Percentiles rank a stretch among this genome's conserved stretches.
Evolutionary conservation across 2,797 vertebrate genomes (phyloP).

Genomic region (Remorina albescens): DNA sequence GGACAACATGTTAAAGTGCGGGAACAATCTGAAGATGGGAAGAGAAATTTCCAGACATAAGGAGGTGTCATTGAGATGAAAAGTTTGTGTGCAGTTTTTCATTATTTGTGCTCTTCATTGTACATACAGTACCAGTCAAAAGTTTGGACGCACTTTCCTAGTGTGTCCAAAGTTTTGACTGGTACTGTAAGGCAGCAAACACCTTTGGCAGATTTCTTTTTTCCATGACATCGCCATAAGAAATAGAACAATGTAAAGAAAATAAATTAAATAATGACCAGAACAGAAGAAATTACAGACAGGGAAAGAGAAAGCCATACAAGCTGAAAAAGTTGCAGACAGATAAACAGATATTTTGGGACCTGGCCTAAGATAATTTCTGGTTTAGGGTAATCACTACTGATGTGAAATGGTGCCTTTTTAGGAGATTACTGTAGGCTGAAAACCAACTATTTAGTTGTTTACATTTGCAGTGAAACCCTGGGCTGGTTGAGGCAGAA

Average conservation of each 20-base stretch:
- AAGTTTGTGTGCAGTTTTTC: not conserved
- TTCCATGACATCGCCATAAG: slow-evolving; percentile 21
- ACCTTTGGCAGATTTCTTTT: not conserved
- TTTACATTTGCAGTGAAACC: slow-evolving; percentile 31
- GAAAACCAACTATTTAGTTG: not conserved
- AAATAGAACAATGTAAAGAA: slow-evolving; percentile 9
- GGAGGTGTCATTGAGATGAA: slow-evolving; percentile 17
- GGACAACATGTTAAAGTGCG: slow-evolving; percentile 25
- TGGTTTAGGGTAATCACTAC: not conserved
- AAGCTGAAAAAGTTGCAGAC: slow-evolving; percentile 22
- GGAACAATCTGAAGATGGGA: slow-evolving; percentile 12
- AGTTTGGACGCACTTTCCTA: no score
- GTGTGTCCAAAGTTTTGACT: no score
- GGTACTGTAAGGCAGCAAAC: no score
- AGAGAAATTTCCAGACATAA: slow-evolving; percentile 28
- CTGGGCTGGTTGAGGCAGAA: slow-evolving; percentile 57
- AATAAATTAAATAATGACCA: slow-evolving; percentile 29
- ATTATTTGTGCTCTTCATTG: slow-evolving; percentile 2
- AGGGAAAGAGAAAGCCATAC: slow-evolving; percentile 20
- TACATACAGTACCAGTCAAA: no score
- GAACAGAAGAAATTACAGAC: slow-evolving; percentile 26
- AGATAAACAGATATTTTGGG: slow-evolving; percentile 21
- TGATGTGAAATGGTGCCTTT: not conserved
- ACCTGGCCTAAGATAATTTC: not conserved
- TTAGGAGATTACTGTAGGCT: not conserved